Percentiles rank a stretch among this genome's conserved stretches.
These are phyloP conservation scores for Diacarnus erythraeanus DNA, from an alignment of 37 sponge, comb jelly and placozoan genomes.

Conservation along the genomic window DNA sequence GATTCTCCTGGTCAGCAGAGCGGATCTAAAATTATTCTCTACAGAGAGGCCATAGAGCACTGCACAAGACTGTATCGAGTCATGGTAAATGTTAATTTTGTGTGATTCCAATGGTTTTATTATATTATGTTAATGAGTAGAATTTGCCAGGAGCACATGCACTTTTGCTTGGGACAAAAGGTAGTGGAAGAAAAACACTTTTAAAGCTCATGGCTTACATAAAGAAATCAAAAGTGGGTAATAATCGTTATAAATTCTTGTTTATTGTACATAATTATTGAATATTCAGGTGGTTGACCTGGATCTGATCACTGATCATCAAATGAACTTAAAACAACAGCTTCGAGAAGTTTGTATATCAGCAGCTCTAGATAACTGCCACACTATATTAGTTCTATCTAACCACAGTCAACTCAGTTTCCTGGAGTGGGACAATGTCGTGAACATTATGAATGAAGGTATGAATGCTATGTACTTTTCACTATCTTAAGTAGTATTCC, in stretches of 20 bases:
- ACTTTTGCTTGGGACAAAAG: slow-evolving; percentile 46
- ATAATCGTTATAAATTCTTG: not conserved
- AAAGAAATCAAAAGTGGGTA: slow-evolving; percentile 38
- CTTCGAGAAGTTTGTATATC: slow-evolving; percentile 52
- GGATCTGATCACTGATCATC: not conserved
- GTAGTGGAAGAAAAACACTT: slow-evolving; percentile 62
- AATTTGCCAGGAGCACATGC: slow-evolving; percentile 49
- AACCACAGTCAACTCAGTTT: not conserved
- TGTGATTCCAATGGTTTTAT: not conserved
- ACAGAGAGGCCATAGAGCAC: slow-evolving; percentile 56
- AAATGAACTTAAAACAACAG: not conserved
- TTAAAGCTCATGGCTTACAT: slow-evolving; percentile 53
- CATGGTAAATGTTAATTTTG: slow-evolving; percentile 35
- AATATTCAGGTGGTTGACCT: slow-evolving; percentile 21
- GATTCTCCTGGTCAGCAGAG: not conserved
- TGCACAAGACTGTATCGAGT: slow-evolving; percentile 55
- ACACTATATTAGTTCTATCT: slow-evolving; percentile 41
- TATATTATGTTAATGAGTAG: slow-evolving; percentile 13
- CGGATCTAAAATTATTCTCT: slow-evolving; percentile 22
- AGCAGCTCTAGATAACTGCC: slow-evolving; percentile 38
- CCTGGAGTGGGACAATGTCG: slow-evolving; percentile 49
- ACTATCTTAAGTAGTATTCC: not conserved
- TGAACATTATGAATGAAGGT: slow-evolving; percentile 75
- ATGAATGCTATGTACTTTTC: not conserved
- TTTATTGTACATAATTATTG: not conserved